Base-by-base conservation (phyloP, 1,140 invertebrate genomes). In the Bombus pascuorum region DNA sequence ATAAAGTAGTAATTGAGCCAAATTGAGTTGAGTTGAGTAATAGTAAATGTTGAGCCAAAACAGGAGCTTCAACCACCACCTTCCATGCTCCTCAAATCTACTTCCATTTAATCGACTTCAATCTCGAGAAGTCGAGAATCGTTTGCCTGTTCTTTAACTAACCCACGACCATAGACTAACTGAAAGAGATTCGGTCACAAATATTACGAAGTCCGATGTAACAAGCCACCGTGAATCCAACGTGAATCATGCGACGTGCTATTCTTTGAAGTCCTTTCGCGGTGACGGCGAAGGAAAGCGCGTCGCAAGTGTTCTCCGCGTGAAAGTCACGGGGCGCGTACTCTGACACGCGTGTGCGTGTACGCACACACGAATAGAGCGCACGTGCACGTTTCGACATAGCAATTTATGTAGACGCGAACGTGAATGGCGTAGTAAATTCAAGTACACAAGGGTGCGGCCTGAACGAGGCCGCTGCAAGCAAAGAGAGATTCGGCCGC, bases 391-490 rank as follows among this genome's bases (percentile, higher is more conserved):
- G 86, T 44, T 87, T 80, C 47, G 73, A 86, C 73, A 74, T 57
- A 82, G 87, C 90, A 89, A 92, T 92, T 92, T 91, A 92, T 92
- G 91, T 91, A 89, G 90, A 90, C 90, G 86, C 88, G 90, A 91
- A 91, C 91, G 92, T 92, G 91, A 92, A 92, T 91, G 92, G 91
- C 88, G 91, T 92, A 92, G 92, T 92, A 92, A 91, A 92, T 92
- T 87, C 90, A 91, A 86, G 87, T 89, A 82, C 86, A 79, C 74
- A 86, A 92, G 92, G 89, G 91, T 84, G 91, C 92, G 92, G 92
- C 91, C 87, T 85, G 90, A 91, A 90, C 91, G 87, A 79, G 57
- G 57, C 62, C 32, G 65, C 74, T 37, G 15, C 47, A 44, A 66
- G 44, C 71, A 32, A 25, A 76, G 42, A 53, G 59, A 83, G 82